Percentiles rank a stretch among this genome's conserved stretches.
Conservation (phyloP, 1,140 invertebrate genomes). For the Euura lappo region DNA sequence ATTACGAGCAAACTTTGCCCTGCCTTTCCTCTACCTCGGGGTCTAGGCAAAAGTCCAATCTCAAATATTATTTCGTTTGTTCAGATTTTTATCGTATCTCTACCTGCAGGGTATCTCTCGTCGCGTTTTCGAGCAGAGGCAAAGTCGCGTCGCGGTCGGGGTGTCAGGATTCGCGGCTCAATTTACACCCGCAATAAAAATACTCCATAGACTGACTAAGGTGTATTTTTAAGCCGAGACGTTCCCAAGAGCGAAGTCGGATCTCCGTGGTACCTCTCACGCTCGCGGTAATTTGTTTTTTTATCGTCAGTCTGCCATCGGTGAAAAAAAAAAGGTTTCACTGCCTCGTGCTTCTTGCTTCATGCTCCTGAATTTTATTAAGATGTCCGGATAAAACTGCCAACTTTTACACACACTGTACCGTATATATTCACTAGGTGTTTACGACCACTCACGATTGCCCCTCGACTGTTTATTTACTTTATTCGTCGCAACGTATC, state of each 20-base stretch:
- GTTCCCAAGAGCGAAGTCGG: constrained; percentile 8
- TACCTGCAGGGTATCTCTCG: background rate
- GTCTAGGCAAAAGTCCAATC: background rate
- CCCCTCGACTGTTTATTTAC: background rate
- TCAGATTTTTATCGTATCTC: background rate
- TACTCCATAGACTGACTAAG: background rate
- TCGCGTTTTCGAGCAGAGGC: too few species aligned
- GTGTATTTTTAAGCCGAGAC: background rate
- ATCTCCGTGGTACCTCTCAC: constrained; percentile 22
- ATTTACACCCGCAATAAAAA: constrained; percentile 1
- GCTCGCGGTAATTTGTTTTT: constrained; percentile 46
- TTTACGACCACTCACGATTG: constrained; percentile 2
- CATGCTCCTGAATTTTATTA: constrained; percentile 54
- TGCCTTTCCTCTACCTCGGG: background rate
- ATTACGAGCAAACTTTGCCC: background rate
- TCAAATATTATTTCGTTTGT: constrained; percentile 1
- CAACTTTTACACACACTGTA: background rate
- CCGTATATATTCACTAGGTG: background rate
- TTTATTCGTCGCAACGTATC: background rate
- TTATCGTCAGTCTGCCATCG: constrained; percentile 46
- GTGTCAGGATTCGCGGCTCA: background rate
- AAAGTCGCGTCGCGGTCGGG: too few species aligned
- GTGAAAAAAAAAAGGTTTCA: constrained; percentile 38
- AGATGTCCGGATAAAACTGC: constrained; percentile 43
- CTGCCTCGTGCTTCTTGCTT: constrained; percentile 20